A percentile compares a stretch with the other conserved stretches of the same genome.
Evolutionary conservation across 2,888 invertebrate species (phyloP).

Genomic region (Phengaris alcon): DNA sequence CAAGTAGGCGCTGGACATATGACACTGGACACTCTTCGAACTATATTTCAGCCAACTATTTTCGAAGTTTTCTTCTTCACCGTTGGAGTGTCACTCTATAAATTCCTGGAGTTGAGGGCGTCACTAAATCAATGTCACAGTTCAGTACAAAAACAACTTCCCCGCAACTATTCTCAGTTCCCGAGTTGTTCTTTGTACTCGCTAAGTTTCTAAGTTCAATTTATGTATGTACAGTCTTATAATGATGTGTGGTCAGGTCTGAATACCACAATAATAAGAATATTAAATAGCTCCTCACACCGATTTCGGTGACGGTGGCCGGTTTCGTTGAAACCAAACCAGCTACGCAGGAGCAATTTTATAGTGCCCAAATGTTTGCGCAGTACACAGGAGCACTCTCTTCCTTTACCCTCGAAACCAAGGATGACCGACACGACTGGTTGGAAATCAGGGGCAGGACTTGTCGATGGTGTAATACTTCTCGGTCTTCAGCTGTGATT

Average conservation of each 20-base stretch:
- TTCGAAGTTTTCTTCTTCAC: background rate
- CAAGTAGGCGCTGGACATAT: background rate
- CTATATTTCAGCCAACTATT: background rate
- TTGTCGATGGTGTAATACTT: too few species aligned
- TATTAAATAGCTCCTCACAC: too few species aligned
- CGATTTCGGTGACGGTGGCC: too few species aligned
- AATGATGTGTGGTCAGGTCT: background rate
- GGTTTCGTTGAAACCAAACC: too few species aligned
- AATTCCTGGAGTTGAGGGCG: background rate
- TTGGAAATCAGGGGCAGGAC: too few species aligned
- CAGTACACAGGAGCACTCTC: too few species aligned
- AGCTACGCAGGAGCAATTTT: too few species aligned
- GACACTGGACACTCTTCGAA: too few species aligned
- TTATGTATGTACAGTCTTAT: background rate
- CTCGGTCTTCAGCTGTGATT: too few species aligned
- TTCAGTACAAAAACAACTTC: constrained; percentile 7
- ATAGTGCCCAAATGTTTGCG: background rate
- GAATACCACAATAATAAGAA: too few species aligned
- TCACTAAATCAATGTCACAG: background rate
- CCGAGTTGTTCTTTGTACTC: constrained; percentile 8
- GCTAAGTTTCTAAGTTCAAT: constrained; percentile 14
- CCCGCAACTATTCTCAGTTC: constrained; percentile 7
- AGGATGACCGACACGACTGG: too few species aligned
- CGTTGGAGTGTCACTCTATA: background rate
- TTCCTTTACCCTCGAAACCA: too few species aligned